A percentile compares a stretch with the other conserved stretches of the same genome.
Conservation (phyloP, 1,140 invertebrate genomes). For the Polypedilum pembai region DNA sequence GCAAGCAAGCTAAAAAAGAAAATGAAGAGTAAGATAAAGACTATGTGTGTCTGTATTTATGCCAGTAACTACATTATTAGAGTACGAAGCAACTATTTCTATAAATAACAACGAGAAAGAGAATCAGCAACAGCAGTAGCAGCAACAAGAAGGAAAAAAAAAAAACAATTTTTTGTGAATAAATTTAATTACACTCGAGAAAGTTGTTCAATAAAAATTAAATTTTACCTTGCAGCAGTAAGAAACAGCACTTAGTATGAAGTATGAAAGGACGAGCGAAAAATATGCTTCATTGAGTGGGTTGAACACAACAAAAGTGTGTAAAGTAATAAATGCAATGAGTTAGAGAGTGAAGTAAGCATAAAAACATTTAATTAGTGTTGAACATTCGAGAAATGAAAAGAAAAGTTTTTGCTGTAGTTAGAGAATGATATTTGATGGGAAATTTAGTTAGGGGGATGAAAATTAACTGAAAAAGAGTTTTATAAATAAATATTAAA, state of each 20-base stretch:
- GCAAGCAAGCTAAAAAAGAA: too few relatives aligned
- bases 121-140: too few relatives aligned
- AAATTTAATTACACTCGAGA: slow-evolving; percentile 23
- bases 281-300: background rate
- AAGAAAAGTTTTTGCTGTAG: background rate
- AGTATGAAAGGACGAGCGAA: background rate
- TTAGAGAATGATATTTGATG: too few relatives aligned
- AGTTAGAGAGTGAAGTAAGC: background rate
- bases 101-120: too few relatives aligned
- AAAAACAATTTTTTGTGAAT: slow-evolving; percentile 14
- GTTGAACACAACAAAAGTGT: background rate
- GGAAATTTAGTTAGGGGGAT: too few relatives aligned
- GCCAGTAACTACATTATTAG: background rate
- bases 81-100: background rate
- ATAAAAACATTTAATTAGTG: slow-evolving; percentile 10
- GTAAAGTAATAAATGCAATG: slow-evolving; percentile 13
- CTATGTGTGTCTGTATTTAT: too few relatives aligned
- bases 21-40: too few relatives aligned
- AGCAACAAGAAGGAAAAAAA: background rate
- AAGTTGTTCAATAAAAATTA: slow-evolving; percentile 25
- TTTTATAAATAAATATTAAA: too few relatives aligned
- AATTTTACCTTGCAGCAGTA: background rate
- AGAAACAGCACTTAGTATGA: background rate
- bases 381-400: background rate
- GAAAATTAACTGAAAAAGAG: too few relatives aligned